phyloP scores from a whole-genome alignment of 1,140 invertebrate species.

The Aleiodes sp. region DNA sequence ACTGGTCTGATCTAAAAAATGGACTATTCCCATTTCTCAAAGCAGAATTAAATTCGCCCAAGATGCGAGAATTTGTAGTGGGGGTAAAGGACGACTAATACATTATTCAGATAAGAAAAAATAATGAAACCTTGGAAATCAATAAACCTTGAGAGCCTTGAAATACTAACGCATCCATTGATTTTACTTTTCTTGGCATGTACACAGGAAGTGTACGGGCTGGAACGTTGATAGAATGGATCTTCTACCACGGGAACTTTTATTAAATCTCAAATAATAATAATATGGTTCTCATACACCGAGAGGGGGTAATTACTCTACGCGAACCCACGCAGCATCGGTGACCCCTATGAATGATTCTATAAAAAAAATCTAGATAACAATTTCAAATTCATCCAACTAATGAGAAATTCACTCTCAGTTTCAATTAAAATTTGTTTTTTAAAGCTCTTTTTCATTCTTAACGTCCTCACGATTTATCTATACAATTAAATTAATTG shows the following conservation, averaged over 20 bases:
- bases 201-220: conserved; percentile 20
- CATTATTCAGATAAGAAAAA: background rate
- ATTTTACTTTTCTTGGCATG: conserved; percentile 23
- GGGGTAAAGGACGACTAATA: background rate
- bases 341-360: background rate
- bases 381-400: background rate
- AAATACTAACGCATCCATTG: conserved; percentile 29
- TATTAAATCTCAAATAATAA: conserved; percentile 3
- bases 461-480: too few species aligned
- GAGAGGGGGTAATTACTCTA: background rate
- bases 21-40: too few species aligned
- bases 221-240: too few species aligned
- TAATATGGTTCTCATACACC: background rate
- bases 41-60: too few species aligned
- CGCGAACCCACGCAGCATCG: background rate
- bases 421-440: too few species aligned
- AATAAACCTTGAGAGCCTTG: conserved; percentile 29
- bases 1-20: too few species aligned
- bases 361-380: too few species aligned
- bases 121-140: conserved; percentile 18
- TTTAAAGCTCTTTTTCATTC: too few species aligned
- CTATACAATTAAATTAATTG: too few species aligned
- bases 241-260: background rate
- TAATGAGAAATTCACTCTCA: background rate
- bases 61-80: background rate